Conservation (phyloP, 2,113 vertebrate genomes). For the Gopherus flavomarginatus region DNA sequence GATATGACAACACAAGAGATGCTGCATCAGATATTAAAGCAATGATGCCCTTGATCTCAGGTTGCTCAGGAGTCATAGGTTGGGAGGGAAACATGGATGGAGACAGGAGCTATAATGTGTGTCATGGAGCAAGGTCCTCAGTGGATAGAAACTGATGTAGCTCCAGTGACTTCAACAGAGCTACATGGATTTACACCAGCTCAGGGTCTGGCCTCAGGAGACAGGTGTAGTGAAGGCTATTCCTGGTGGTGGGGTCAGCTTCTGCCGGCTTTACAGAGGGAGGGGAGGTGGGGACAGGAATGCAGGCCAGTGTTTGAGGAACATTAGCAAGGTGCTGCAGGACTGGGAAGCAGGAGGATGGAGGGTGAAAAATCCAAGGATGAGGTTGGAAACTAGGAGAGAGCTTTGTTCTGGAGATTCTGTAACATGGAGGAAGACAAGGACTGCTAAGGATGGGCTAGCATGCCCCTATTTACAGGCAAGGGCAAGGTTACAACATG, state of each 20-base stretch:
- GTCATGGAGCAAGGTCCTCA: not conserved
- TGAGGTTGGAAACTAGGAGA: not conserved
- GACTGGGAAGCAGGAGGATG: not conserved
- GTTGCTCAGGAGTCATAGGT: not conserved
- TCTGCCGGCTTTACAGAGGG: not conserved
- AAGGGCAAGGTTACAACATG: slow-evolving; percentile 8
- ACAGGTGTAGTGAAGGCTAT: not conserved
- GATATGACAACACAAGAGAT: not conserved
- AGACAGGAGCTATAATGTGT: not conserved
- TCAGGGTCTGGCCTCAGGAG: not conserved
- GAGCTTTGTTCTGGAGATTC: not conserved
- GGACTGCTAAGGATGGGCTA: not conserved
- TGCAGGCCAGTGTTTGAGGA: not conserved
- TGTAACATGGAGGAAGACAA: not conserved
- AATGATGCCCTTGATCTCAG: not conserved
- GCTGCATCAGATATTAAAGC: not conserved
- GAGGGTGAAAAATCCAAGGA: not conserved
- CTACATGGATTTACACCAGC: not conserved
- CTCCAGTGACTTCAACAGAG: not conserved
- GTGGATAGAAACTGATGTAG: not conserved
- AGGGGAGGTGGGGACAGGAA: not conserved
- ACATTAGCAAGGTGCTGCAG: not conserved
- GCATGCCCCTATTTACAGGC: not conserved
- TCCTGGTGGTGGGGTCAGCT: not conserved
- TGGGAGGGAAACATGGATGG: not conserved